Evolutionary conservation across 2,113 vertebrate species (phyloP).

Genomic region (Coptodon bakossiorum): DNA sequence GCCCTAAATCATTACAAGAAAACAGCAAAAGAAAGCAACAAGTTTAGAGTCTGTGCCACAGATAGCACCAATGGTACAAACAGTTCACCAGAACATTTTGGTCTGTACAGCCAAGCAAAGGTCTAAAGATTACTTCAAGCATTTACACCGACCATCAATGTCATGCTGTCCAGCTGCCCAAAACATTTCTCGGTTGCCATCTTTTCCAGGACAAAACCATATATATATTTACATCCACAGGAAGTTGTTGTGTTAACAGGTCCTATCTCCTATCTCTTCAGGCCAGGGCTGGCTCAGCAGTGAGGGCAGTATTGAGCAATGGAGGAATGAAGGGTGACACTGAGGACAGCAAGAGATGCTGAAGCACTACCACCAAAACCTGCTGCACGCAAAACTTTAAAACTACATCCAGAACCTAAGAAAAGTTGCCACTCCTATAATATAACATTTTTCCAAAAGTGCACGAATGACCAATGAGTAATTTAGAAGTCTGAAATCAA

Average conservation of each 20-base stretch:
- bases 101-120: neutral
- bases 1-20: neutral
- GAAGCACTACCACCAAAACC: constrained; percentile 35
- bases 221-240: neutral
- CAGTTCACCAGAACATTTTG: neutral
- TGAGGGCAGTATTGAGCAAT: neutral
- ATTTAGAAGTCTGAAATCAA: neutral
- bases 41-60: neutral
- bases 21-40: neutral
- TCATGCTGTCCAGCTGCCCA: neutral
- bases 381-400: neutral
- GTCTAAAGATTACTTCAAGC: neutral
- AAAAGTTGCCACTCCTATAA: neutral
- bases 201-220: neutral
- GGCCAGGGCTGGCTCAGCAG: constrained; percentile 27
- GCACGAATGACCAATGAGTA: neutral
- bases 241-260: neutral
- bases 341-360: constrained; percentile 49
- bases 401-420: neutral
- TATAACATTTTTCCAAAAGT: neutral
- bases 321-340: constrained; percentile 65
- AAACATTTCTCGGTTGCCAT: neutral
- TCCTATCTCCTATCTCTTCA: constrained; percentile 4
- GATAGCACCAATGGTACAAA: neutral
- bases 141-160: neutral